These are phyloP conservation scores for Equus przewalskii DNA, from an alignment of 2,113 vertebrate genomes.

Conservation along the genomic window DNA sequence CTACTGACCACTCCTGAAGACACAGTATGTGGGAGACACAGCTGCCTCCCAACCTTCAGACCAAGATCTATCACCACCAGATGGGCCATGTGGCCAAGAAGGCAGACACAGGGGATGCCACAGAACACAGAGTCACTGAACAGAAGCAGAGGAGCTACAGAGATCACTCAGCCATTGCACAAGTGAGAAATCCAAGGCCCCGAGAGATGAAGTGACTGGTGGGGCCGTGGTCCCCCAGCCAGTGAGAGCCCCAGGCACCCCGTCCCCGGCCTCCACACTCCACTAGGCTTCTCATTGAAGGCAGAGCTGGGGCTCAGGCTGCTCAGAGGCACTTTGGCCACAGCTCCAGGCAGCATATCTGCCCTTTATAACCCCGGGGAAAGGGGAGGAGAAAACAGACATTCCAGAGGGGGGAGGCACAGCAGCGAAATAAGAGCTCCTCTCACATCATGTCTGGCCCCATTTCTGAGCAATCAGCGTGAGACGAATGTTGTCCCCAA, in stretches of 20 bases:
- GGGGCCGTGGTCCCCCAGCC: background rate
- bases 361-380: background rate
- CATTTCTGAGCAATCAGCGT: fast-evolving
- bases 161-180: background rate
- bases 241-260: background rate
- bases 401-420: background rate
- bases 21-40: background rate
- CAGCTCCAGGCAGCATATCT: background rate
- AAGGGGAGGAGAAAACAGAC: background rate
- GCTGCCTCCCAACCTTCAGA: background rate
- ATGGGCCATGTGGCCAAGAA: background rate
- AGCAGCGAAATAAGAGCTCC: no score
- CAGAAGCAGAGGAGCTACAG: background rate
- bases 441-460: background rate
- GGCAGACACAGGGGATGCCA: no score
- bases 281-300: background rate
- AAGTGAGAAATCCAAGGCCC: background rate
- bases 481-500: background rate
- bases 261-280: fast-evolving
- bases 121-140: background rate
- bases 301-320: background rate
- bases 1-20: background rate
- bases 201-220: fast-evolving
- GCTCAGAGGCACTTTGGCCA: background rate
- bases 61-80: background rate